These are phyloP conservation scores for Agrotis puta DNA, from an alignment of 2,888 invertebrate species.

Conservation along the genomic window DNA sequence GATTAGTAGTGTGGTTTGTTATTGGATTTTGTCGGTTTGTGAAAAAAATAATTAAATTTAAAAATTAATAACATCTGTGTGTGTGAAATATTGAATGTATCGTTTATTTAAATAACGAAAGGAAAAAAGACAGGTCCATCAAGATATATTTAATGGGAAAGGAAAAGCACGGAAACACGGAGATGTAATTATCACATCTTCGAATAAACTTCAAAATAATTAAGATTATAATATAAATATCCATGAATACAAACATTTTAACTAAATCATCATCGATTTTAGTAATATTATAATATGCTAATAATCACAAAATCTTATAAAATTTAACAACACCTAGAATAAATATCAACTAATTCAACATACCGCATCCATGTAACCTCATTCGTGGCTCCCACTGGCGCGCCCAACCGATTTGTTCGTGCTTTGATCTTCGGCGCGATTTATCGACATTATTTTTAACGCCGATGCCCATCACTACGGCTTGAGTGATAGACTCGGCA, in stretches of 20 bases:
- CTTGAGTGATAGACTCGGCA: slow-evolving; percentile 82
- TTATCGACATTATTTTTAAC: slow-evolving; percentile 91
- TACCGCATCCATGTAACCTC: slow-evolving; percentile 70
- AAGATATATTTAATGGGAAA: not conserved
- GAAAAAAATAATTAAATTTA: no score
- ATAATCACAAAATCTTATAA: no score
- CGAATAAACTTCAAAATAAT: no score
- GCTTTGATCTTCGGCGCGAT: slow-evolving; percentile 89
- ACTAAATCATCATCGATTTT: no score
- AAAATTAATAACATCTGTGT: not conserved
- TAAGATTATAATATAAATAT: no score
- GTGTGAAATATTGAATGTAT: not conserved
- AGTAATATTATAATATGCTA: no score
- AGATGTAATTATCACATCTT: no score
- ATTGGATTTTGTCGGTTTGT: not conserved
- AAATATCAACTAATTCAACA: not conserved
- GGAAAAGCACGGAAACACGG: no score
- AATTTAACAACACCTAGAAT: no score
- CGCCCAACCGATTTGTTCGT: slow-evolving; percentile 88
- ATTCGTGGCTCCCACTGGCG: slow-evolving; percentile 65
- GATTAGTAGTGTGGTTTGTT: not conserved
- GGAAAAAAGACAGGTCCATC: no score
- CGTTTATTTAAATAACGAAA: no score
- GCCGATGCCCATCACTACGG: slow-evolving; percentile 86
- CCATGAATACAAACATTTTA: no score